These are phyloP conservation scores for Bibio marci DNA, from an alignment of 2,888 invertebrate genomes.

Conservation along the genomic window DNA sequence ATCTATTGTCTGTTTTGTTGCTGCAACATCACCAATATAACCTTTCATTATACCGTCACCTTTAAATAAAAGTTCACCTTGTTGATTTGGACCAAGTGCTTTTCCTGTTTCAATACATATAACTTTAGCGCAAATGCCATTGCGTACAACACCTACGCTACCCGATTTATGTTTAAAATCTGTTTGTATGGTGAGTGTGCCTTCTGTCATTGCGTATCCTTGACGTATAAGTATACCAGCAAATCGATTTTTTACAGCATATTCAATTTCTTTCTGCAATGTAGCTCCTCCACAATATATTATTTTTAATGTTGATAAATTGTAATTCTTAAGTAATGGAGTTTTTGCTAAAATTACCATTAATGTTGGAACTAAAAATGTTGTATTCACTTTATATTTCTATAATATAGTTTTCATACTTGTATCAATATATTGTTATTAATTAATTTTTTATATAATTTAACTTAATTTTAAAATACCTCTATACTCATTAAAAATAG, in stretches of 20 bases:
- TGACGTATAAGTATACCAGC: constrained; percentile 39
- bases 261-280: constrained; percentile 51
- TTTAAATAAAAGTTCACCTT: constrained; percentile 73
- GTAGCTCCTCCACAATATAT: constrained; percentile 73
- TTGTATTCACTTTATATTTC: constrained; percentile 40
- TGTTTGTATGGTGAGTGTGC: constrained; percentile 40
- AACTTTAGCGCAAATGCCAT: constrained; percentile 46
- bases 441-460: too few species aligned
- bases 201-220: constrained; percentile 69
- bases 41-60: constrained; percentile 71
- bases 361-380: constrained; percentile 67
- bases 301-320: constrained; percentile 50
- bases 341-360: constrained; percentile 69
- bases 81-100: constrained; percentile 41
- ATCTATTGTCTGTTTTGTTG: constrained; percentile 48
- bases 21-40: constrained; percentile 53
- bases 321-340: constrained; percentile 56
- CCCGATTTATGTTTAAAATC: constrained; percentile 33
- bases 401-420: too few species aligned
- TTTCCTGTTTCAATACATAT: constrained; percentile 44
- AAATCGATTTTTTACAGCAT: constrained; percentile 28
- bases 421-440: too few species aligned
- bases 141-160: constrained; percentile 47
- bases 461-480: too few species aligned
- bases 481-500: constrained; percentile 38